These are phyloP conservation scores for Pachycephus smyrnensis DNA, from an alignment of 2,888 invertebrate genomes.

Conservation along the genomic window DNA sequence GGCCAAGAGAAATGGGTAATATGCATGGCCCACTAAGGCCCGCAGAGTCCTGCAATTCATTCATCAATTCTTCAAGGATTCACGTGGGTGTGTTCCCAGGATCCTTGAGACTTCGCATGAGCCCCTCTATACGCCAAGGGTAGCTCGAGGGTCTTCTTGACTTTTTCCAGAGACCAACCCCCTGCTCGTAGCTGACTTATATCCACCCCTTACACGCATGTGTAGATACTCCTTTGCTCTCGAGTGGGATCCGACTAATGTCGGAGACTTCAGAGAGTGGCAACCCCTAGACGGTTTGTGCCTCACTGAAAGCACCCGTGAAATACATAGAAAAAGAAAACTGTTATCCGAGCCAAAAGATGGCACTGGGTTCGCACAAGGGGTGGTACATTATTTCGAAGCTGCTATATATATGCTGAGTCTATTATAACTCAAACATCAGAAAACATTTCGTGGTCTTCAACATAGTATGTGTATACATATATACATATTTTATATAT, in stretches of 20 bases:
- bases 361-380: slow-evolving; percentile 33
- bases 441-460: background rate
- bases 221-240: background rate
- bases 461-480: background rate
- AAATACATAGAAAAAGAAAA: slow-evolving; percentile 45
- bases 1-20: background rate
- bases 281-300: background rate
- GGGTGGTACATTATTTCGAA: slow-evolving; percentile 49
- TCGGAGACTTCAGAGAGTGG: background rate
- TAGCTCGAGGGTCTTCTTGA: background rate
- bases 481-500: background rate
- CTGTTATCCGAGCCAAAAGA: slow-evolving; percentile 34
- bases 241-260: background rate
- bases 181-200: background rate
- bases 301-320: background rate
- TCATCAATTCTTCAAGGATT: background rate
- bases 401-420: slow-evolving; percentile 37
- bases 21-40: no score
- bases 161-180: background rate
- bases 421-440: slow-evolving; percentile 47
- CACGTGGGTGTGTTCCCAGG: background rate
- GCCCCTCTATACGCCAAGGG: background rate
- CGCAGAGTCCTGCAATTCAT: background rate
- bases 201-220: background rate
- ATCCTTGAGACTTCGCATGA: background rate